Evolutionary conservation across 2,113 vertebrate species (phyloP).

Genomic region (Bujurquina vittata): DNA sequence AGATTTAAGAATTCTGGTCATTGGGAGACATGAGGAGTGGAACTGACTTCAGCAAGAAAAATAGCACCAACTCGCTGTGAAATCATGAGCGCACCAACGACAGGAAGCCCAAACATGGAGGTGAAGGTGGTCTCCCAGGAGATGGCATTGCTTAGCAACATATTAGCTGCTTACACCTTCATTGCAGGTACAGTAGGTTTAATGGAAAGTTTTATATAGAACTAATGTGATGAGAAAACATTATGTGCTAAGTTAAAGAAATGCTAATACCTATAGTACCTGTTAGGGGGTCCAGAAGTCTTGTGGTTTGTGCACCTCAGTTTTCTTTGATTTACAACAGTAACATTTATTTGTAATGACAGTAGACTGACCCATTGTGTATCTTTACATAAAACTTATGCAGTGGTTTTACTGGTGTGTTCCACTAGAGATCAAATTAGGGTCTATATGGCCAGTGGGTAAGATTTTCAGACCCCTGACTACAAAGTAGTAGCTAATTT

Average conservation of each 20-base stretch:
- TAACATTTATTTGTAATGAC: not conserved
- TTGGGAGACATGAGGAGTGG: not conserved
- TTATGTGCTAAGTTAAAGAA: not conserved
- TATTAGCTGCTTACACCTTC: conserved; percentile 90
- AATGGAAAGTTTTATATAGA: not conserved
- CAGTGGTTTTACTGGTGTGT: not conserved
- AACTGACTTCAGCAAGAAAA: conserved; percentile 17
- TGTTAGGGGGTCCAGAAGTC: too few species aligned
- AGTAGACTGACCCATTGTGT: not conserved
- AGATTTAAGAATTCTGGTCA: not conserved
- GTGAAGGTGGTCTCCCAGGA: conserved; percentile 78
- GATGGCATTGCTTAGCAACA: conserved; percentile 93
- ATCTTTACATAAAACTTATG: not conserved
- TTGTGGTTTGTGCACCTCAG: too few species aligned
- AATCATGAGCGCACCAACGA: conserved; percentile 74
- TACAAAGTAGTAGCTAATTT: not conserved
- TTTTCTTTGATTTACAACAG: not conserved
- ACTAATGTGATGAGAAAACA: not conserved
- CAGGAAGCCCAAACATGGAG: conserved; percentile 76
- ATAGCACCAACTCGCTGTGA: conserved; percentile 3
- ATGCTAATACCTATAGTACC: too few species aligned
- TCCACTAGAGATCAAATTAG: not conserved
- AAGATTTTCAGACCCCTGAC: not conserved
- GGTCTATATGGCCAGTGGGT: not conserved
- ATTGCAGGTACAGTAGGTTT: conserved; percentile 83